Conservation (phyloP, 2,113 vertebrate genomes). For the Corythaixoides concolor region DNA sequence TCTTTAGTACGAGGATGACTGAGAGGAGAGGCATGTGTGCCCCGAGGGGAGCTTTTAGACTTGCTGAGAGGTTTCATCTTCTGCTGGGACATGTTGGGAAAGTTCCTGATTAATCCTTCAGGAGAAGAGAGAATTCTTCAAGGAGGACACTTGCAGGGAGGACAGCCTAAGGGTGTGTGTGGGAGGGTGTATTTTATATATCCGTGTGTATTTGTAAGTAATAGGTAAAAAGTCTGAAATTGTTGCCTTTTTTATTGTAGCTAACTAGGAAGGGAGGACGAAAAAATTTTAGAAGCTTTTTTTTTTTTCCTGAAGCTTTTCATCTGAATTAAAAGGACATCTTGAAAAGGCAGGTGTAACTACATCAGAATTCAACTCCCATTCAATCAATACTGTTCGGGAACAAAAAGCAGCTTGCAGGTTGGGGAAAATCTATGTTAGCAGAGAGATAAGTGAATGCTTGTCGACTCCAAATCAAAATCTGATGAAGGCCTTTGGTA, state of each 20-base stretch:
- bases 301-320: not conserved
- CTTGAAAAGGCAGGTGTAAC: not conserved
- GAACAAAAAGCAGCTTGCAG: not conserved
- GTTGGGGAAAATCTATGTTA: not conserved
- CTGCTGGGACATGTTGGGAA: not conserved
- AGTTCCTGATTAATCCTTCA: not conserved
- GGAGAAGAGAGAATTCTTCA: not conserved
- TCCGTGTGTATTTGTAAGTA: not conserved
- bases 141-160: not conserved
- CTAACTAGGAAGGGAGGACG: not conserved
- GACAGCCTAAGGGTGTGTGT: not conserved
- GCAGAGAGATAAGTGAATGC: not conserved
- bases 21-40: not conserved
- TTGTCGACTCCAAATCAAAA: not conserved
- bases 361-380: not conserved
- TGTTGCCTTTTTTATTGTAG: not conserved
- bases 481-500: not conserved
- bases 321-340: not conserved
- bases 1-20: not conserved
- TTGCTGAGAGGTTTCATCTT: not conserved
- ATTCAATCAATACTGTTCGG: not conserved
- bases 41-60: not conserved
- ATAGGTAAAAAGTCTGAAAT: not conserved
- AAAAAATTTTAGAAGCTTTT: not conserved
- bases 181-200: not conserved